Percentiles rank a stretch among this genome's conserved stretches.
phyloP scores from a whole-genome alignment of 1,140 invertebrate species.

The Drosophila melanica region DNA sequence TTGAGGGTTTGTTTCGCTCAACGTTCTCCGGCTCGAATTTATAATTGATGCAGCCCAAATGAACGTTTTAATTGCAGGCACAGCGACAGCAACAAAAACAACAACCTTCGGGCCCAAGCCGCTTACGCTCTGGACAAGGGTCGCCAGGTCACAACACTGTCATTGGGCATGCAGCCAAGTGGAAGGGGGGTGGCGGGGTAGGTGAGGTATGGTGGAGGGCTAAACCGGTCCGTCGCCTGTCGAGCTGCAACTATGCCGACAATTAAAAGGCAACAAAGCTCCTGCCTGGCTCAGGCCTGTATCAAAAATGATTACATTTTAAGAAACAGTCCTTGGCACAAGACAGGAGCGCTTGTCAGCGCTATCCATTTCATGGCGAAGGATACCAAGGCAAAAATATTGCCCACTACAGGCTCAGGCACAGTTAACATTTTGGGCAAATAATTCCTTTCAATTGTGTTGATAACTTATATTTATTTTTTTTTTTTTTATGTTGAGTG shows the following conservation, averaged over 20 bases:
- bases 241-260: constrained; percentile 34
- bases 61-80: constrained; percentile 67
- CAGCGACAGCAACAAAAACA: constrained; percentile 36
- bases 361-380: not conserved
- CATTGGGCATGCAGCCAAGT: not conserved
- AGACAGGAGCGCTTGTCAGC: not conserved
- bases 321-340: constrained; percentile 26
- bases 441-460: too few species aligned
- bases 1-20: constrained; percentile 32
- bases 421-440: too few species aligned
- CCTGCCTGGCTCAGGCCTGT: not conserved
- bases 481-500: too few species aligned
- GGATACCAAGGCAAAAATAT: not conserved
- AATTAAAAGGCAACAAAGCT: constrained; percentile 46
- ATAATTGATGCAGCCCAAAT: constrained; percentile 54
- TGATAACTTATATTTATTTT: too few species aligned
- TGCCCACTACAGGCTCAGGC: too few species aligned
- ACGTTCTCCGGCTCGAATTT: constrained; percentile 19
- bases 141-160: not conserved
- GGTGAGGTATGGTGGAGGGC: too few species aligned
- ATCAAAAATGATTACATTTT: constrained; percentile 54
- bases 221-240: constrained; percentile 30
- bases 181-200: not conserved
- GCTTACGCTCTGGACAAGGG: constrained; percentile 46
- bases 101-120: constrained; percentile 40